A percentile compares a stretch with the other conserved stretches of the same genome.
These are phyloP conservation scores for Baryphthengus martii DNA, from an alignment of 2,113 vertebrate species.

Conservation along the genomic window DNA sequence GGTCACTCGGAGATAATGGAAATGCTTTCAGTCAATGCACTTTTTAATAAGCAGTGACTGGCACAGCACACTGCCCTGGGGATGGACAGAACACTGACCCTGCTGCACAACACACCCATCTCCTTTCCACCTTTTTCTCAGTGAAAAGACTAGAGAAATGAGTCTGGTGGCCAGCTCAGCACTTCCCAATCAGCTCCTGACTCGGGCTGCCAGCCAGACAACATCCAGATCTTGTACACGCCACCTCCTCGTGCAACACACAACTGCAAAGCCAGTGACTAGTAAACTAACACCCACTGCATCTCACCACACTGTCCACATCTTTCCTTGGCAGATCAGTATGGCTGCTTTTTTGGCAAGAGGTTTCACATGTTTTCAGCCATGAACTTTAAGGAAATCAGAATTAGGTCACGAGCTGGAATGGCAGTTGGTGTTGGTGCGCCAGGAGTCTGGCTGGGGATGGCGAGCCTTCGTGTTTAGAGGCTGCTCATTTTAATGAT, in stretches of 20 bases:
- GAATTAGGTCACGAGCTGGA: background rate
- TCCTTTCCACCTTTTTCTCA: background rate
- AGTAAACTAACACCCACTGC: background rate
- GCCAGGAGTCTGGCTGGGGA: constrained; percentile 16
- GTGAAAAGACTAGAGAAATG: background rate
- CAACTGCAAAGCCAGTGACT: background rate
- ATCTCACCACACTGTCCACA: background rate
- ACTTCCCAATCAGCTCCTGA: background rate
- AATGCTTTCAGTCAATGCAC: background rate
- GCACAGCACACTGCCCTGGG: background rate
- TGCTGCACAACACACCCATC: fast-evolving
- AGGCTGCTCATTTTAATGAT: constrained; percentile 20
- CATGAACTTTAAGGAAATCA: background rate
- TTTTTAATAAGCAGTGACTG: background rate
- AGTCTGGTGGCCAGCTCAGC: background rate
- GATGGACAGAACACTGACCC: background rate
- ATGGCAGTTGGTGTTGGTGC: background rate
- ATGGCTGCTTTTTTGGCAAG: background rate
- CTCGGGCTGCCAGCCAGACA: background rate
- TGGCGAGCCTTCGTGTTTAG: background rate
- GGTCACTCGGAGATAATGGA: background rate
- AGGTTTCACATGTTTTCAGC: background rate
- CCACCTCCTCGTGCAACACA: background rate
- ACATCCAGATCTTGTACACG: background rate
- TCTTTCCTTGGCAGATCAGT: background rate